These are phyloP conservation scores for Drosophila cognata DNA, from an alignment of 2,888 invertebrate species.

Conservation along the genomic window DNA sequence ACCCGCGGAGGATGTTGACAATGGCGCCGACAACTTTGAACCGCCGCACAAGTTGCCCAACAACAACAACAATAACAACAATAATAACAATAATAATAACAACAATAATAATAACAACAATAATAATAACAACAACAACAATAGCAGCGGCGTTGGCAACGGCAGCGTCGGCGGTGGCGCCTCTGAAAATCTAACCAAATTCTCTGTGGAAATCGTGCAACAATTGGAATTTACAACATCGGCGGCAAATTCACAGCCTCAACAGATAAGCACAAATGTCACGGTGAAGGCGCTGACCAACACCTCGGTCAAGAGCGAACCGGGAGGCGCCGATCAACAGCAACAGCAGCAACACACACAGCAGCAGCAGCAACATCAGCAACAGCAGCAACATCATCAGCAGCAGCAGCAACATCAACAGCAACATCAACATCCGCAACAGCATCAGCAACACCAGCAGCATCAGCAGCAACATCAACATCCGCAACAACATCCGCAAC, in stretches of 20 bases:
- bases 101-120: constrained; percentile 38
- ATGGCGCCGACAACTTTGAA: constrained; percentile 86
- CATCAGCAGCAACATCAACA: constrained; percentile 34
- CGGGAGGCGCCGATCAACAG: constrained; percentile 73
- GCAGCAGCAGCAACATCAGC: constrained; percentile 30
- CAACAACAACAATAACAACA: constrained; percentile 82
- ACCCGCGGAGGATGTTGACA: constrained; percentile 88
- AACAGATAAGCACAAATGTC: constrained; percentile 96
- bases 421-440: constrained; percentile 34
- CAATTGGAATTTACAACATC: constrained; percentile 95
- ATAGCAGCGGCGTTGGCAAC: constrained; percentile 40
- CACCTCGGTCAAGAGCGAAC: constrained; percentile 86
- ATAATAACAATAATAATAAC: constrained; percentile 64
- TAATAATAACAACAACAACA: constrained; percentile 45
- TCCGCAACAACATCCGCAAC: constrained; percentile 67
- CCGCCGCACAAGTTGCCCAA: constrained; percentile 91
- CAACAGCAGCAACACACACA: constrained; percentile 41
- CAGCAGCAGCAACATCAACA: constrained; percentile 57
- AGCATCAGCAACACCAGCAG: constrained; percentile 41
- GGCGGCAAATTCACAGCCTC: constrained; percentile 93
- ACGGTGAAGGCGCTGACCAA: constrained; percentile 93
- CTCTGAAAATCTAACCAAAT: constrained; percentile 88
- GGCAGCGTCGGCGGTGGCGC: constrained; percentile 59
- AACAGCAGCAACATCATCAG: constrained; percentile 74
- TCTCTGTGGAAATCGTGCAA: constrained; percentile 96